Percentiles rank a stretch among this genome's conserved stretches.
phyloP scores from a whole-genome alignment of 2,797 vertebrate species.

The Melanotaenia parkinsoni region DNA sequence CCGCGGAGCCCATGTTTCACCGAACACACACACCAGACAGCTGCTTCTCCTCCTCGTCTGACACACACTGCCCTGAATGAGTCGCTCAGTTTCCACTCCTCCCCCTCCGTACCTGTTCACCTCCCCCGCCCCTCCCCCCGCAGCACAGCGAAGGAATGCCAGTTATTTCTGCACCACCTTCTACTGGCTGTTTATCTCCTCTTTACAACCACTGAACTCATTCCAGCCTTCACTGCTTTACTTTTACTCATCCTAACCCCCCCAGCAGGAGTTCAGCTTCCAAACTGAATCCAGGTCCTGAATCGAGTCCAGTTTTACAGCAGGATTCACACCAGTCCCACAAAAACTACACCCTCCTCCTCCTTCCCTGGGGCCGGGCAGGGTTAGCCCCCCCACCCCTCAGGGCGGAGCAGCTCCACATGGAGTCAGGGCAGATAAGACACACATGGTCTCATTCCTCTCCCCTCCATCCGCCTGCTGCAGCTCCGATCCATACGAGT shows the following conservation, averaged over 20 bases:
- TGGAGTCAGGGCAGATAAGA: constrained; percentile 36
- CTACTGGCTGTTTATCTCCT: constrained; percentile 25
- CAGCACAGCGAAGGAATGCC: constrained; percentile 50
- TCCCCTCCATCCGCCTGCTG: background rate
- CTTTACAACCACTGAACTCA: background rate
- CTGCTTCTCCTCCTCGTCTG: background rate
- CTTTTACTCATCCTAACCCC: too few species aligned
- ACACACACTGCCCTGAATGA: constrained; percentile 4
- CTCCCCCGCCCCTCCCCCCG: constrained; percentile 26
- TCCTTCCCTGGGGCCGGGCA: too few species aligned
- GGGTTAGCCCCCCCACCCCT: background rate
- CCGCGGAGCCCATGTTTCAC: constrained; percentile 67
- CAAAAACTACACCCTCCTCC: background rate
- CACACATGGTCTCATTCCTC: constrained; percentile 44
- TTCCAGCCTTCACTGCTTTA: background rate
- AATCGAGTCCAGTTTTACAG: too few species aligned
- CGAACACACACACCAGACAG: constrained; percentile 14
- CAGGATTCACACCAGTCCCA: background rate
- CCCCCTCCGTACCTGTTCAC: constrained; percentile 57
- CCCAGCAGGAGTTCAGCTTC: too few species aligned
- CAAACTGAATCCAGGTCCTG: too few species aligned
- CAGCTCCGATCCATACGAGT: background rate
- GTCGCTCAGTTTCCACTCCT: constrained; percentile 40
- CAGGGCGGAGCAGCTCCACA: background rate
- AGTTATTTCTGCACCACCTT: constrained; percentile 48